These are phyloP conservation scores for Eidolon dupreanum DNA, from an alignment of 2,797 vertebrate species.

Conservation along the genomic window DNA sequence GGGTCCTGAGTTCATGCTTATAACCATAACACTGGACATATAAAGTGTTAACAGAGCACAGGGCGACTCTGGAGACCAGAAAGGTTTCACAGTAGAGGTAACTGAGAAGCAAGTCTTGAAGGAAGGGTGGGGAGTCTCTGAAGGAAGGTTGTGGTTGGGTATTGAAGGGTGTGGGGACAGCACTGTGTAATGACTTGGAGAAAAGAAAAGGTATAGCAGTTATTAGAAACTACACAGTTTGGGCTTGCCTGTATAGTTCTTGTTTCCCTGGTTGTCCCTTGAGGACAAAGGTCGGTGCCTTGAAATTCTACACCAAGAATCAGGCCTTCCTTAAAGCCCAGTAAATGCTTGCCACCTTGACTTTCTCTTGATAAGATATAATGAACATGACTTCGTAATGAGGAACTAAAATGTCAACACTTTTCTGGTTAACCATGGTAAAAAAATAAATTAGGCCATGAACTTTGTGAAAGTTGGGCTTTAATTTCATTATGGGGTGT, in stretches of 20 bases:
- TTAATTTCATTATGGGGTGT: background rate
- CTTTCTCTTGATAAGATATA: constrained; percentile 29
- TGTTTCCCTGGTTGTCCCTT: background rate
- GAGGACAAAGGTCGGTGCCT: background rate
- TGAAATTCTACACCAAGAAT: constrained; percentile 23
- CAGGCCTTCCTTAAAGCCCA: background rate
- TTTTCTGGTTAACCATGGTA: constrained; percentile 2
- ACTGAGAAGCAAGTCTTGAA: background rate
- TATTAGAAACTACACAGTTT: background rate
- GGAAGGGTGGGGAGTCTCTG: background rate
- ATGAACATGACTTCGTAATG: background rate
- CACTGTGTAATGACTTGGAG: background rate
- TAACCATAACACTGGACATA: background rate
- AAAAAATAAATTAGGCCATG: background rate
- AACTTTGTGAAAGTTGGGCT: background rate
- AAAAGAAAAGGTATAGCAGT: background rate
- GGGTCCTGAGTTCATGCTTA: background rate
- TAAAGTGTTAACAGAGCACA: background rate
- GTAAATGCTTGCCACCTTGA: background rate
- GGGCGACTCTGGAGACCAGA: background rate
- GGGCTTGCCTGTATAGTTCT: background rate
- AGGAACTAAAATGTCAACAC: constrained; percentile 60
- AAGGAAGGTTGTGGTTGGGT: background rate
- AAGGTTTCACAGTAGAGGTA: background rate
- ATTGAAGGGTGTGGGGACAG: background rate